Percentiles rank a stretch among this genome's conserved stretches.
These are phyloP conservation scores for Chloroclysta siterata DNA, from an alignment of 2,888 invertebrate genomes.

Conservation along the genomic window DNA sequence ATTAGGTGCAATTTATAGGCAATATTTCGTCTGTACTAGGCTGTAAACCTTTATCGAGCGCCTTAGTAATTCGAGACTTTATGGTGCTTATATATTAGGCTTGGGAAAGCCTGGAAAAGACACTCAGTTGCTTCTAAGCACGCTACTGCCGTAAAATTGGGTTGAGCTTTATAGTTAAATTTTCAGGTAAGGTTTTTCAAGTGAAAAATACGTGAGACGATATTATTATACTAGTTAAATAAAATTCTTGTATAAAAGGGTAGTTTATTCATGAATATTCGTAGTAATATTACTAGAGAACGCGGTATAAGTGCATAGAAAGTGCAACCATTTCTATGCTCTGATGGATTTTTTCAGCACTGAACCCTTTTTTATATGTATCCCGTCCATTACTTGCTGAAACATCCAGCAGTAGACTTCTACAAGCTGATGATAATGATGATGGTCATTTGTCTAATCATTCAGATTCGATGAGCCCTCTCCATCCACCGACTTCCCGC, in stretches of 20 bases:
- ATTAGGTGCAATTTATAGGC: constrained; percentile 11
- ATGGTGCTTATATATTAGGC: constrained; percentile 51
- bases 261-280: no score
- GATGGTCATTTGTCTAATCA: no score
- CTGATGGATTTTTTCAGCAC: no score
- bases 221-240: background rate
- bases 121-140: constrained; percentile 35
- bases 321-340: no score
- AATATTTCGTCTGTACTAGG: constrained; percentile 32
- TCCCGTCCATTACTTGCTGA: no score
- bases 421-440: no score
- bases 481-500: no score
- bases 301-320: no score
- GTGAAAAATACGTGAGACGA: constrained; percentile 27
- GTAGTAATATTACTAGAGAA: no score
- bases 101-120: constrained; percentile 35
- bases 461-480: no score
- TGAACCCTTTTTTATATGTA: no score
- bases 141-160: constrained; percentile 37
- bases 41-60: constrained; percentile 57
- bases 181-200: constrained; percentile 25
- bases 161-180: constrained; percentile 29
- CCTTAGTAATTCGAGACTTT: constrained; percentile 54
- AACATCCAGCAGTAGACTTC: no score
- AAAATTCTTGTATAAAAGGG: background rate